These are phyloP conservation scores for Tetramorium bicarinatum DNA, from an alignment of 2,888 invertebrate species.

Conservation along the genomic window DNA sequence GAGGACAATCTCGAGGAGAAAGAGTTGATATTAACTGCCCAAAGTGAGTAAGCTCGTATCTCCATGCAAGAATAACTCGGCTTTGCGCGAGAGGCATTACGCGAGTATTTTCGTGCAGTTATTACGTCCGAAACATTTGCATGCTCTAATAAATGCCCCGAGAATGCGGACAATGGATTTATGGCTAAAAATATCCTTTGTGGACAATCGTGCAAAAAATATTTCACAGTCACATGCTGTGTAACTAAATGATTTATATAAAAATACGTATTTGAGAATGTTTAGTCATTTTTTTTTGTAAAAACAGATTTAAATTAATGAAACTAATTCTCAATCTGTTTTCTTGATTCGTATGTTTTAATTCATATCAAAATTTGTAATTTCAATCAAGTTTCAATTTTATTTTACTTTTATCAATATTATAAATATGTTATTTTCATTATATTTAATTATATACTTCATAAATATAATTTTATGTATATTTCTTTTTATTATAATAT, in stretches of 20 bases:
- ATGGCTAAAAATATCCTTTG: neutral
- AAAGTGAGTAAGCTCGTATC: slow-evolving; percentile 19
- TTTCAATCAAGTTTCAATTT: neutral
- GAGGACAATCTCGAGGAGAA: slow-evolving; percentile 34
- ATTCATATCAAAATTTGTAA: neutral
- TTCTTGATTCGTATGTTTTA: neutral
- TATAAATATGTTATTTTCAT: neutral
- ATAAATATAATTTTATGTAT: neutral
- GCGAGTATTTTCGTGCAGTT: neutral
- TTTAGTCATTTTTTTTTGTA: neutral
- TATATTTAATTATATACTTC: neutral
- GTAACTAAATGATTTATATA: neutral
- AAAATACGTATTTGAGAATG: neutral
- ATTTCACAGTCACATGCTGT: neutral
- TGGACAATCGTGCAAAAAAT: neutral
- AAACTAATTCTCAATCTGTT: neutral
- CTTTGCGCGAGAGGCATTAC: slow-evolving; percentile 2
- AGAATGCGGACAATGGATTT: slow-evolving; percentile 4
- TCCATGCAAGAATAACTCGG: neutral
- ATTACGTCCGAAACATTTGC: slow-evolving; percentile 5
- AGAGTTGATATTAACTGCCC: slow-evolving; percentile 20
- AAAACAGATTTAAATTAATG: neutral
- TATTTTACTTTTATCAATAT: no score
- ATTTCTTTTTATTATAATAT: neutral
- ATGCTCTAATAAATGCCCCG: slow-evolving; percentile 15